Evolutionary conservation across 2,113 vertebrate genomes (phyloP), one percentile per base, ranked within the genome.

Genomic region (Cololabis saira): DNA sequence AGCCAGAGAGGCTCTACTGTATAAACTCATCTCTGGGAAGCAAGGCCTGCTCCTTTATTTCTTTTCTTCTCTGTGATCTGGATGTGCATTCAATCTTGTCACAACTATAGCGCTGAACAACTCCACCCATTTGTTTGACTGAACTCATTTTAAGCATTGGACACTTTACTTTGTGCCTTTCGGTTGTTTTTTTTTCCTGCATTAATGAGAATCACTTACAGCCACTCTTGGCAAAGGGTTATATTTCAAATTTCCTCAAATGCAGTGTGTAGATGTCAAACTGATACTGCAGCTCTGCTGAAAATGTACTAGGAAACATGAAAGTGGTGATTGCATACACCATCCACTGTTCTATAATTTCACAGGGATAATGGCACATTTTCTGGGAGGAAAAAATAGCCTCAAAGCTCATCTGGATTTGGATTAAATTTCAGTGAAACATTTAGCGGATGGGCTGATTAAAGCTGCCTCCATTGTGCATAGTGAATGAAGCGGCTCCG

Each of bases 371-470:
- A 84, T 76, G 18, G 71, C 71, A 74, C 59, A 74, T 71, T 85
- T 85, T 80, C 59, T 69, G 64, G 37, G 45, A 67, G 60, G 64
- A 70, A 84, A 81, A 87, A 80, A 85, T 68, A 82, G 57, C 68
- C 57, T 51, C 54, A 51, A 54, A 88, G 78, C 86, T 84, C 67
- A 86, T 87, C 82, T 85, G 68, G 68, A 80, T 86, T 76, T 85
- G 78, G 80, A 80, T 86, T 82, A 82, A 80, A 80, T 83, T 87
- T 83, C 73, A 85, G 77, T 63, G 73, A 85, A 86, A 82, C 81
- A 73, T 69, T 84, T 74, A 78, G 63, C 0, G 42, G 53, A 75
- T 67, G 59, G 64, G 54, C 52, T 76, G 83, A 86, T 82, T 76
- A 84, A 64, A 57, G 61, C 76, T 64, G 61, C 45, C 24, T 74